These are phyloP conservation scores for Epistrophe grossulariae DNA, from an alignment of 2,888 invertebrate species.

Conservation along the genomic window DNA sequence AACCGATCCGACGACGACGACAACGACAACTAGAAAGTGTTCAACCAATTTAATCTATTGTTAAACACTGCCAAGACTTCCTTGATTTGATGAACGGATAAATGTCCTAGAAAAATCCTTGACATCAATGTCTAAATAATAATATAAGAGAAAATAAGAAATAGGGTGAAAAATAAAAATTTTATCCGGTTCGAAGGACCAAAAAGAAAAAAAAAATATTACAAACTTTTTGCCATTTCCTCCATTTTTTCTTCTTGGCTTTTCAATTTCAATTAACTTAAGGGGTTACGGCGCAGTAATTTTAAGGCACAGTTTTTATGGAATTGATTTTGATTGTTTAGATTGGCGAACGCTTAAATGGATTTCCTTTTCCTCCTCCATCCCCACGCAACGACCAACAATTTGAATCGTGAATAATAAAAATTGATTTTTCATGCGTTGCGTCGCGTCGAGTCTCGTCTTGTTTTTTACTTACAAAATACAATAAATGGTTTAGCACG, in stretches of 20 bases:
- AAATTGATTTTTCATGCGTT: constrained; percentile 56
- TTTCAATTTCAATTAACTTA: constrained; percentile 65
- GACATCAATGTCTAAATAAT: constrained; percentile 44
- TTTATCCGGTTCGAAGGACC: constrained; percentile 49
- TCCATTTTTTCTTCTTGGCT: constrained; percentile 5
- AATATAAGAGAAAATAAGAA: constrained; percentile 18
- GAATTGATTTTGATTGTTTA: constrained; percentile 54
- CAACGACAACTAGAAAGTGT: constrained; percentile 13
- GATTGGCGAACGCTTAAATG: constrained; percentile 35
- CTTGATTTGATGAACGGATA: constrained; percentile 54
- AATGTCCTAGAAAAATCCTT: constrained; percentile 40
- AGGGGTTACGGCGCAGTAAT: constrained; percentile 61
- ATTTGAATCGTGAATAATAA: constrained; percentile 29
- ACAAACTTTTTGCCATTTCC: constrained; percentile 13
- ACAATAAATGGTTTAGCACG: constrained; percentile 37
- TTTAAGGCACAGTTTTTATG: constrained; percentile 61
- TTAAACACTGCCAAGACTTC: constrained; percentile 57
- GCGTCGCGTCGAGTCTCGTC: neutral
- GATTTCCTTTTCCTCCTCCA: constrained; percentile 17
- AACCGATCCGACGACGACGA: neutral
- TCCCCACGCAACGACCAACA: constrained; percentile 2
- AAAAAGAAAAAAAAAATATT: neutral
- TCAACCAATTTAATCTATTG: constrained; percentile 61
- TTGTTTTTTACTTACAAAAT: constrained; percentile 6
- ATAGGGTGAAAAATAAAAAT: constrained; percentile 20